phyloP scores from a whole-genome alignment of 1,140 invertebrate species.

The Heliconius eleuchia region DNA sequence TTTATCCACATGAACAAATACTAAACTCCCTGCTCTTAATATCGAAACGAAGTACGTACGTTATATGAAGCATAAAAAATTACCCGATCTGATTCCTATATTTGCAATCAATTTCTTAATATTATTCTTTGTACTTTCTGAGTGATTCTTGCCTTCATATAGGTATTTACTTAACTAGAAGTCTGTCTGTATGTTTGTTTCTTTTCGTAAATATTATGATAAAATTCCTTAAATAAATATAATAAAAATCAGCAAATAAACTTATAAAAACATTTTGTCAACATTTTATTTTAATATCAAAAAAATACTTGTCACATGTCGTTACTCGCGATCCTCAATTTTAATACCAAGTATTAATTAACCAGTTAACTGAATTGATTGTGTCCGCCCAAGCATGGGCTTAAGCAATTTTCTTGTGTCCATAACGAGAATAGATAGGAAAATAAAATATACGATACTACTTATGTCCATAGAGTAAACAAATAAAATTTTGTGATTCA shows the following conservation, averaged over 20 bases:
- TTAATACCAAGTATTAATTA: slow-evolving; percentile 67
- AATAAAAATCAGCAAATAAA: no score
- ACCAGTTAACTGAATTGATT: slow-evolving; percentile 74
- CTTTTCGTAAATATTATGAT: no score
- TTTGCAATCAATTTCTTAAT: not conserved
- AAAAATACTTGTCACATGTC: slow-evolving; percentile 31
- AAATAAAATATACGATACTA: not conserved
- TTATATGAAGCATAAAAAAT: not conserved
- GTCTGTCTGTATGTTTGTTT: no score
- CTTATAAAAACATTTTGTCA: not conserved
- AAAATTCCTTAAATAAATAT: no score
- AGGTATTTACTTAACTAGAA: no score
- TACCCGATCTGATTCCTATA: not conserved
- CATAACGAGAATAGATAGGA: not conserved
- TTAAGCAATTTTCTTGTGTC: slow-evolving; percentile 37
- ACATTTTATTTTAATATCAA: not conserved
- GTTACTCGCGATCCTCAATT: slow-evolving; percentile 48
- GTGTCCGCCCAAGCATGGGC: slow-evolving; percentile 54
- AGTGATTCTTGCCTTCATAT: not conserved
- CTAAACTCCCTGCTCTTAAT: not conserved
- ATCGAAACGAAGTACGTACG: not conserved
- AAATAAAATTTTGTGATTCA: not conserved
- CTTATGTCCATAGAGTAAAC: not conserved
- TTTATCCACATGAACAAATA: not conserved
- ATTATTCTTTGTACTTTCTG: not conserved